Conservation (phyloP, 2,888 invertebrate species). For the Stramonita haemastoma region DNA sequence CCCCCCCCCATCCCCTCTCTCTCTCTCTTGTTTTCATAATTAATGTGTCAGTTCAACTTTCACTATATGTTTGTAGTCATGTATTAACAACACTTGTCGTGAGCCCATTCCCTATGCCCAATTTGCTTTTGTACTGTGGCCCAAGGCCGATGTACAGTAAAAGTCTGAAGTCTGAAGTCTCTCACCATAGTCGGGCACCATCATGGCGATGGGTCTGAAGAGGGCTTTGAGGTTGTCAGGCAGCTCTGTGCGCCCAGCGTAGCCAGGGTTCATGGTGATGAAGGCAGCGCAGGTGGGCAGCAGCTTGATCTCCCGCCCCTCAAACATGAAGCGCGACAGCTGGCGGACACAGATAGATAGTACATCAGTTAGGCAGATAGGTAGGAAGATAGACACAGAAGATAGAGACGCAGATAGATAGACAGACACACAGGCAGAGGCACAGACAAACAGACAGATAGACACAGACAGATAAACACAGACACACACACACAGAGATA, state of each 20-base stretch:
- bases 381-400: neutral
- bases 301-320: slow-evolving; percentile 91
- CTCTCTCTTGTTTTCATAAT: too few species aligned
- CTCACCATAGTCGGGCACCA: slow-evolving; percentile 85
- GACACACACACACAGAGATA: slow-evolving; percentile 6
- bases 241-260: slow-evolving; percentile 91
- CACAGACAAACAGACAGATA: neutral
- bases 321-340: slow-evolving; percentile 87
- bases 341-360: slow-evolving; percentile 48
- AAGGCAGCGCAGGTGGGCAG: slow-evolving; percentile 89
- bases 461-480: slow-evolving; percentile 4
- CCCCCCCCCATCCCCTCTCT: too few species aligned
- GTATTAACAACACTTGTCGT: too few species aligned
- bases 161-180: too few species aligned
- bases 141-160: too few species aligned
- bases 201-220: slow-evolving; percentile 33
- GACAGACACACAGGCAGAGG: neutral
- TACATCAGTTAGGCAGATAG: too few species aligned
- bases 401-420: too few species aligned
- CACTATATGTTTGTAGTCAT: too few species aligned
- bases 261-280: slow-evolving; percentile 95
- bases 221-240: slow-evolving; percentile 92
- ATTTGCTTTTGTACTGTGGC: too few species aligned
- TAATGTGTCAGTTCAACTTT: too few species aligned
- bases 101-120: too few species aligned